phyloP scores from a whole-genome alignment of 1,140 invertebrate genomes.

The Acromyrmex heyeri region DNA sequence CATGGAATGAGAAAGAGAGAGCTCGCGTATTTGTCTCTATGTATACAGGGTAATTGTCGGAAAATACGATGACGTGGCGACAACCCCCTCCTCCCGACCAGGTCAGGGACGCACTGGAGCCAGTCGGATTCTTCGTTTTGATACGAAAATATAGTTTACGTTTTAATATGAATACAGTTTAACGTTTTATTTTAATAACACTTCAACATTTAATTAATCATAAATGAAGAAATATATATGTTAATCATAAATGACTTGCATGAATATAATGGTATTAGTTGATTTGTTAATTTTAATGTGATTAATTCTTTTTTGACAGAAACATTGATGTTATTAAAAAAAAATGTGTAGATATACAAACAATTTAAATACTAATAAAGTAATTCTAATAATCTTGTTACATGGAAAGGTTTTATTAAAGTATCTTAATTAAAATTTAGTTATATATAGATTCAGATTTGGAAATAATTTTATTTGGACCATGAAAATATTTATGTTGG shows the following conservation, averaged over 20 bases:
- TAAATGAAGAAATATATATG: neutral
- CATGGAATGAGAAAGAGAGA: neutral
- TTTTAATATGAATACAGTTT: neutral
- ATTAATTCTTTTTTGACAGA: neutral
- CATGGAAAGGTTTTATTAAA: no score
- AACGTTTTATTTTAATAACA: neutral
- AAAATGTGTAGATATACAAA: no score
- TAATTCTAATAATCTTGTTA: no score
- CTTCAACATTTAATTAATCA: slow-evolving; percentile 9
- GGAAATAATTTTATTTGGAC: no score
- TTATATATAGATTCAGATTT: no score
- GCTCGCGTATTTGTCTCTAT: slow-evolving; percentile 47
- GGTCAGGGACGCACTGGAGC: slow-evolving; percentile 63
- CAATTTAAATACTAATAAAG: no score
- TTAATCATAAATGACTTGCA: neutral
- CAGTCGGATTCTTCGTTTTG: neutral
- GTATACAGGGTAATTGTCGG: slow-evolving; percentile 73
- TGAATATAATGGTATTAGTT: neutral
- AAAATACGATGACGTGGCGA: slow-evolving; percentile 74
- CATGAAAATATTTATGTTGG: no score
- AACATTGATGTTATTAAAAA: neutral
- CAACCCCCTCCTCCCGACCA: slow-evolving; percentile 55
- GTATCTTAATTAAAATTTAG: no score
- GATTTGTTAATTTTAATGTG: neutral
- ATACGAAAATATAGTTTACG: neutral